Conservation (phyloP, 2,797 vertebrate genomes). For the Saxicola maurus region DNA sequence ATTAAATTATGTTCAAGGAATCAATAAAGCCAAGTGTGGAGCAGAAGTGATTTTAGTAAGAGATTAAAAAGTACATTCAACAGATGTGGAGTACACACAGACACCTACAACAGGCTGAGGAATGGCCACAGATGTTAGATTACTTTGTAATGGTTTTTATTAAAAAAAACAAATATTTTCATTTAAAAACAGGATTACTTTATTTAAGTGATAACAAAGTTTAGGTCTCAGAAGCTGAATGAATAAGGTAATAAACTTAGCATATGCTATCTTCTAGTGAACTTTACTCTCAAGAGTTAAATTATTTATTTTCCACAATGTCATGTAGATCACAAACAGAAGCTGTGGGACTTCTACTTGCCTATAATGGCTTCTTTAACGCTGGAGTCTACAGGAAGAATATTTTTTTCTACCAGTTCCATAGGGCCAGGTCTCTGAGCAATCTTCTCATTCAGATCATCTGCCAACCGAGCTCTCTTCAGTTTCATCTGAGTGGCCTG, state of each 20-base stretch:
- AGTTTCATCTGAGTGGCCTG: constrained; percentile 96
- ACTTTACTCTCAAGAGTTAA: not conserved
- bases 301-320: not conserved
- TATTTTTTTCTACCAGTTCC: constrained; percentile 97
- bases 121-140: not conserved
- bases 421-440: constrained; percentile 91
- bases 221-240: not conserved
- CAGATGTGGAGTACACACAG: not conserved
- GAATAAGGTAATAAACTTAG: not conserved
- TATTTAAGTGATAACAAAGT: not conserved
- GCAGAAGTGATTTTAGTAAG: not conserved
- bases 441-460: constrained; percentile 94
- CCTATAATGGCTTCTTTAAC: constrained; percentile 84
- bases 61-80: not conserved
- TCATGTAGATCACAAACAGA: not conserved
- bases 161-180: not conserved
- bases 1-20: not conserved
- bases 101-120: not conserved
- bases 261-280: not conserved
- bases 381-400: constrained; percentile 86
- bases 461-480: constrained; percentile 89
- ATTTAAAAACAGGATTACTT: not conserved
- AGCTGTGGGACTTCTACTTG: constrained; percentile 57
- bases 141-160: not conserved
- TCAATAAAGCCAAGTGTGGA: not conserved